Evolutionary conservation across 2,113 vertebrate species (phyloP).

Genomic region (Bungarus multicinctus): DNA sequence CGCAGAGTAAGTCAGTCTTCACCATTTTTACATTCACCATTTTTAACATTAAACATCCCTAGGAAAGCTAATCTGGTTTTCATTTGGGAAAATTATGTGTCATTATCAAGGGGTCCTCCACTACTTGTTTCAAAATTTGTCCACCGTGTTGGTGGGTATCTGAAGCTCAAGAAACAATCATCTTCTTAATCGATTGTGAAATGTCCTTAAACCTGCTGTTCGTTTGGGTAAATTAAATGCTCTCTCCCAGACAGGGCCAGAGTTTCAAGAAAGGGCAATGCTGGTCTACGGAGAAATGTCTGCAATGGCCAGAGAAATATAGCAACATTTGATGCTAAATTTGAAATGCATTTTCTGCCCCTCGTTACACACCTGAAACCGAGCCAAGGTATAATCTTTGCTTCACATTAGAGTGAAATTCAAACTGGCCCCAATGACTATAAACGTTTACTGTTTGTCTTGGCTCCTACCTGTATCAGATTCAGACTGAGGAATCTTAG

Average conservation of each 20-base stretch:
- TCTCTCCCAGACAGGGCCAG: neutral
- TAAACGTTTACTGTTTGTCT: slow-evolving; percentile 77
- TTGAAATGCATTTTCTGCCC: slow-evolving; percentile 69
- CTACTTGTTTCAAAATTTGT: slow-evolving; percentile 11
- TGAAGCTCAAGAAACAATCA: neutral
- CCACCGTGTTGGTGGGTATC: neutral
- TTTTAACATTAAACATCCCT: slow-evolving; percentile 12
- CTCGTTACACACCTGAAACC: slow-evolving; percentile 66
- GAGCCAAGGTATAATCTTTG: slow-evolving; percentile 72
- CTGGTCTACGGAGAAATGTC: slow-evolving; percentile 61
- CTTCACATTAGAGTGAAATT: slow-evolving; percentile 75
- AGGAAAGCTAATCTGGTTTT: neutral
- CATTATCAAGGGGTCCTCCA: neutral
- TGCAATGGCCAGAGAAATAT: slow-evolving; percentile 66
- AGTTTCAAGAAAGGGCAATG: slow-evolving; percentile 53
- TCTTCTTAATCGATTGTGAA: neutral
- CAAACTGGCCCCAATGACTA: slow-evolving; percentile 69
- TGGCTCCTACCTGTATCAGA: slow-evolving; percentile 80
- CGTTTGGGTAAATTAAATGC: slow-evolving; percentile 48
- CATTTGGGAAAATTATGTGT: slow-evolving; percentile 12
- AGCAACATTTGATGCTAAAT: slow-evolving; percentile 57
- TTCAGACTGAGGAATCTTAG: slow-evolving; percentile 76
- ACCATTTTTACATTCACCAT: slow-evolving; percentile 37
- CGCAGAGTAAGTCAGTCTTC: neutral
- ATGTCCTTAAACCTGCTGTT: slow-evolving; percentile 38